A percentile compares a stretch with the other conserved stretches of the same genome.
Evolutionary conservation across 2,797 vertebrate genomes (phyloP).

Genomic region (Champsocephalus esox): DNA sequence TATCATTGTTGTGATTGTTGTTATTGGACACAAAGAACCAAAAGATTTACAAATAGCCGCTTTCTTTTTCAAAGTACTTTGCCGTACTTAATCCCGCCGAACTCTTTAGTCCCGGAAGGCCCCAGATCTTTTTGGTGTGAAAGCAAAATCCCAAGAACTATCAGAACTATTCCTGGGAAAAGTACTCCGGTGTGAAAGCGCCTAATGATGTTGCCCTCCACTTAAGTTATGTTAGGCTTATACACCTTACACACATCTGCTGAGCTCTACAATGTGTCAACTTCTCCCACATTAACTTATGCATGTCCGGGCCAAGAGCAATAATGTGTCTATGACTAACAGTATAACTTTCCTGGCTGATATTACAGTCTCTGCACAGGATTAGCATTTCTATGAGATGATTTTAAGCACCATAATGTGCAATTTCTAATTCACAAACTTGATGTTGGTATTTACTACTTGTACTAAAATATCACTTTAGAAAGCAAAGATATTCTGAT

Average conservation of each 20-base stretch:
- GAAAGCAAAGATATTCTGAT: not conserved
- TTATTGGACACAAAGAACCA: conserved; percentile 18
- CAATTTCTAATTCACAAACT: not conserved
- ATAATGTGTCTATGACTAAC: conserved; percentile 15
- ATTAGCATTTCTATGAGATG: not conserved
- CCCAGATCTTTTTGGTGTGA: no score
- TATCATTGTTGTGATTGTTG: not conserved
- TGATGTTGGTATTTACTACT: not conserved
- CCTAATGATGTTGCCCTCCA: not conserved
- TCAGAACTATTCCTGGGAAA: no score
- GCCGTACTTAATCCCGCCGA: no score
- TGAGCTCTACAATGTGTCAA: conserved; percentile 23
- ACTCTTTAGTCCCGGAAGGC: no score
- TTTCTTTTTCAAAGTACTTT: no score
- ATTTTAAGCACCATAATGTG: not conserved
- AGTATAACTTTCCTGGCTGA: conserved; percentile 2
- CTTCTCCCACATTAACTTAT: conserved; percentile 4
- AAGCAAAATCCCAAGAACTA: no score
- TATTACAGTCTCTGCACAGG: conserved; percentile 4
- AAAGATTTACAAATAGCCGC: not conserved
- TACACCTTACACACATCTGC: conserved; percentile 26
- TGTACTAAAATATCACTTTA: not conserved
- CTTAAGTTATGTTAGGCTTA: no score
- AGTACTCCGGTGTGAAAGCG: no score
- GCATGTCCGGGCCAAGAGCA: not conserved